Base-by-base conservation (phyloP, 2,113 vertebrate genomes). In the Poecilia latipinna region DNA sequence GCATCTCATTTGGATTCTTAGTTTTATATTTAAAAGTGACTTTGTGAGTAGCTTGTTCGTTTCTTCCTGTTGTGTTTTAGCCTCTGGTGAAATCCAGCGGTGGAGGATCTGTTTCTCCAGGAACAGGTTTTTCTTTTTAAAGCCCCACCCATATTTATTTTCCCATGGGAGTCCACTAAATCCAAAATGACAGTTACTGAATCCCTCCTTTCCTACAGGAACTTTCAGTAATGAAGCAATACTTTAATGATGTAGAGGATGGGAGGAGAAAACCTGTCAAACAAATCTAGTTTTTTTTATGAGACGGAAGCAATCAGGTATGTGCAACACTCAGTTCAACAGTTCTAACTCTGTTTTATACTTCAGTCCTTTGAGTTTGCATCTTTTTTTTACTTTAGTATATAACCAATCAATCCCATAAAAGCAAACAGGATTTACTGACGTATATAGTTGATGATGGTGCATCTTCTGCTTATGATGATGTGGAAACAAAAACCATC, bases 131-230 rank as follows among this genome's bases (percentile, higher is more conserved):
- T 37, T 24, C 13, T 26, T 31, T n/a, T 63, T 26, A 33, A 39
- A 33, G n/a, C 64, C 32, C 69, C 0, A 5, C 86, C 80, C 77
- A 75, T 67, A 54, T 70, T 78, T 64, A 68, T 78, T 89, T 90
- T 90, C 85, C 85, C 89, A 88, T 31, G 83, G 82, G 82, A 90
- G 29, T 65, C n/a, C 0, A 54, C 22, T 12, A 75, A 80, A 87
- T 87, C 87, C 78, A 64, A 74, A 35, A 13, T 67, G 75, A 76
- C 74, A 1, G 75, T 73, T 78, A 10, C 65, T 73, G 80, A 83
- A 84, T 78, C 87, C 79, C 0, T 3, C 28, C 39, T 79, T 70
- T 83, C 74, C 77, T 60, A 62, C 68, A 8, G 78, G 70, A 13
- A 35, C 75, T 70, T 88, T 84, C 78, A 77, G 13, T 7, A 67